Evolutionary conservation across 2,113 vertebrate species (phyloP).

Genomic region (Gasterosteus aculeatus): DNA sequence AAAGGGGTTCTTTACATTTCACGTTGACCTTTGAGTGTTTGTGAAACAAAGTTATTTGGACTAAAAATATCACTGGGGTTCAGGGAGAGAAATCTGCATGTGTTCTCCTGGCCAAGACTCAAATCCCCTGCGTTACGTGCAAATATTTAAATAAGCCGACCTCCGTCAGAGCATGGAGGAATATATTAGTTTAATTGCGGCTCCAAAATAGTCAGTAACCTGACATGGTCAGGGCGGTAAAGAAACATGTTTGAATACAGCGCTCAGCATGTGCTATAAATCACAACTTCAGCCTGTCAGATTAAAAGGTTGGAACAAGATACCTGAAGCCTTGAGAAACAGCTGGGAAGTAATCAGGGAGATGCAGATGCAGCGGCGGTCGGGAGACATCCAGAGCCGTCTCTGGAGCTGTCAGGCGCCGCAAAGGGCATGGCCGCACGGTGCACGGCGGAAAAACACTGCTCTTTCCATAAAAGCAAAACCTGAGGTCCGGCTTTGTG

Average conservation of each 20-base stretch:
- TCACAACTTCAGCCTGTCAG: slow-evolving; percentile 17
- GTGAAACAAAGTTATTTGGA: not conserved
- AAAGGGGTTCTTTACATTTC: not conserved
- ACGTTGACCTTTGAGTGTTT: not conserved
- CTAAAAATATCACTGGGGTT: not conserved
- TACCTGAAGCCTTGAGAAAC: slow-evolving; percentile 4
- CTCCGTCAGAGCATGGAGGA: not conserved
- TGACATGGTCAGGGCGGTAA: not conserved
- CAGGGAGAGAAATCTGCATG: not conserved
- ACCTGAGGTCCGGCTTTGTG: not conserved
- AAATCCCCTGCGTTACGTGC: not conserved
- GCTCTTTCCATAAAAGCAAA: slow-evolving; percentile 1
- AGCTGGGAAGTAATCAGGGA: slow-evolving; percentile 27
- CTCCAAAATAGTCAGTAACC: not conserved
- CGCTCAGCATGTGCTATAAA: not conserved
- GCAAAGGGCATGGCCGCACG: not conserved
- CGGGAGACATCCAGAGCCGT: slow-evolving; percentile 16
- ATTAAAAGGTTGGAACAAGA: slow-evolving; percentile 12
- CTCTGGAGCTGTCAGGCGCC: slow-evolving; percentile 8
- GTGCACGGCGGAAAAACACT: not conserved
- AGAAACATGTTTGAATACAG: not conserved
- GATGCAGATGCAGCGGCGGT: slow-evolving; percentile 33
- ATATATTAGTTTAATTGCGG: not conserved
- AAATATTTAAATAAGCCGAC: not conserved
- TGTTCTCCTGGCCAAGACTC: not conserved